A percentile compares a stretch with the other conserved stretches of the same genome.
Conservation (phyloP, 2,888 invertebrate species). For the Pseudococcus jackbeardsleyi region DNA sequence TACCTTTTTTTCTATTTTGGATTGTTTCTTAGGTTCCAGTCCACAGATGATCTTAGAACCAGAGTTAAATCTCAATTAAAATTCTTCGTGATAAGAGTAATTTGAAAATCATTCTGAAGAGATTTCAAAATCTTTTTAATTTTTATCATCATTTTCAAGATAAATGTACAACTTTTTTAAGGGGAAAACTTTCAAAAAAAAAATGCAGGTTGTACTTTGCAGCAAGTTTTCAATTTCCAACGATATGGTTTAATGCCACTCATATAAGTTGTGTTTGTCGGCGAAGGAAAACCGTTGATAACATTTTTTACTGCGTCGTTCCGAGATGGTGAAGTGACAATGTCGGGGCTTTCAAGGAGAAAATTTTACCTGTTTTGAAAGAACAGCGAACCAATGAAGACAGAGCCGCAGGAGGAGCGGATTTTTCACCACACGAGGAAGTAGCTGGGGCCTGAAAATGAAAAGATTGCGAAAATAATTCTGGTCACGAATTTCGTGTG, state of each 20-base stretch:
- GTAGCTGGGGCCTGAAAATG: constrained; percentile 46
- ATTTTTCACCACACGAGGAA: not conserved
- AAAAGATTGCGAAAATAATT: constrained; percentile 60
- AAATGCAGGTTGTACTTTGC: no score
- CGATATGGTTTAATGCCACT: no score
- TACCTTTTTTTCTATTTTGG: not conserved
- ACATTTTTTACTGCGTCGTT: not conserved
- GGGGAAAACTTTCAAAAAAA: no score
- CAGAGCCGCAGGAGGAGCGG: not conserved
- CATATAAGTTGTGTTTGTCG: not conserved
- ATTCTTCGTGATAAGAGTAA: not conserved
- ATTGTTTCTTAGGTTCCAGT: no score
- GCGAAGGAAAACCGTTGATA: not conserved
- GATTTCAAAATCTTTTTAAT: no score
- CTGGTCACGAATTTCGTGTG: constrained; percentile 59
- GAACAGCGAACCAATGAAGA: not conserved
- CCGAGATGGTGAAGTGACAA: not conserved
- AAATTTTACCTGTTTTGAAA: constrained; percentile 13
- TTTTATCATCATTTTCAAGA: no score
- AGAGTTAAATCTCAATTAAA: no score
- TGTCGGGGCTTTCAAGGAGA: not conserved
- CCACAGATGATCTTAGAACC: not conserved
- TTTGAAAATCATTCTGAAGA: not conserved
- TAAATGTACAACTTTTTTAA: no score
- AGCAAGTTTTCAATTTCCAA: no score